Evolutionary conservation across 1,140 invertebrate species (phyloP).

Genomic region (Calephelis nemesis): DNA sequence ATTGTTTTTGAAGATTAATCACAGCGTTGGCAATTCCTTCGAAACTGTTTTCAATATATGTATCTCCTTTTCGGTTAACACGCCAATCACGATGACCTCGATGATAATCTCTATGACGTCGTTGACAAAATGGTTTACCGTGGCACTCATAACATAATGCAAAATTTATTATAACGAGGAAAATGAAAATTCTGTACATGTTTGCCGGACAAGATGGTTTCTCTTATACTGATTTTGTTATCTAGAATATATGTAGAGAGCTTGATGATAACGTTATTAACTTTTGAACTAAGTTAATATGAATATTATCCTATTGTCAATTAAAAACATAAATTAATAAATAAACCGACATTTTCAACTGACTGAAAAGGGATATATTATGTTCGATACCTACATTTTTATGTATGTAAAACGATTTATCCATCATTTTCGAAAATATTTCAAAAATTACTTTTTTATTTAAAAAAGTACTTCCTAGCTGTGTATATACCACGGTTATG

Average conservation of each 20-base stretch:
- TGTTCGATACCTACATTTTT: too few relatives aligned
- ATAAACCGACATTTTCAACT: too few relatives aligned
- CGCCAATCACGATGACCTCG: not conserved
- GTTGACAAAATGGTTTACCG: not conserved
- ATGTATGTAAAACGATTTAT: too few relatives aligned
- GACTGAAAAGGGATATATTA: too few relatives aligned
- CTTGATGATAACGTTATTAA: not conserved
- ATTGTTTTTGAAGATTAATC: not conserved
- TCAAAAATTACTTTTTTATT: too few relatives aligned
- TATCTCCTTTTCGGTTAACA: not conserved
- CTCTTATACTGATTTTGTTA: not conserved
- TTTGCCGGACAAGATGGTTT: not conserved
- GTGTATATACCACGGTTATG: too few relatives aligned
- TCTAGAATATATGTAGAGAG: not conserved
- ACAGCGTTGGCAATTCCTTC: not conserved
- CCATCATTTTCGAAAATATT: too few relatives aligned
- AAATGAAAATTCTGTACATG: not conserved
- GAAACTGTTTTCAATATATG: not conserved
- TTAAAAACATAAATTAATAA: too few relatives aligned
- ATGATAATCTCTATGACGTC: not conserved
- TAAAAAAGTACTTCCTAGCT: too few relatives aligned
- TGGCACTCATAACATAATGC: not conserved
- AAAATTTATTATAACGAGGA: not conserved
- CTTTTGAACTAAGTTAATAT: conserved; percentile 3
- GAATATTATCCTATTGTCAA: too few relatives aligned